These are phyloP conservation scores for Arctopsyche grandis DNA, from an alignment of 1,140 invertebrate species.

Conservation along the genomic window DNA sequence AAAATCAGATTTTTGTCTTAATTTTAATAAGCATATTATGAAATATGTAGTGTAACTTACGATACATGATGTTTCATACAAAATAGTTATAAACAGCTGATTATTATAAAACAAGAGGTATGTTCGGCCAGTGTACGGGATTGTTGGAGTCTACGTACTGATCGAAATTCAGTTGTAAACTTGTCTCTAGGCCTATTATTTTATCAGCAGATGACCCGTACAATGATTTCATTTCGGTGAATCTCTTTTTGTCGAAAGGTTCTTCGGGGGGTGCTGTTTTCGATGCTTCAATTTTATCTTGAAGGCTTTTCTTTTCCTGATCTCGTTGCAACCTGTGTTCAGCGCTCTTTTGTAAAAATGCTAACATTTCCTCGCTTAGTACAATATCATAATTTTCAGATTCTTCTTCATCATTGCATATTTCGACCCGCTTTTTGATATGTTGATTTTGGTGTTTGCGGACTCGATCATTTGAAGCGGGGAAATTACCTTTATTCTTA, in stretches of 20 bases:
- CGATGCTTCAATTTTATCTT: conserved; percentile 55
- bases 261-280: conserved; percentile 52
- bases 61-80: no score
- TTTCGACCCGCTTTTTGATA: conserved; percentile 29
- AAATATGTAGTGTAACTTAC: no score
- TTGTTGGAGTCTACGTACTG: conserved; percentile 71
- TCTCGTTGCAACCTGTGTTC: conserved; percentile 65
- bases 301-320: conserved; percentile 56
- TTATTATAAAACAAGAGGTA: conserved; percentile 69
- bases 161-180: conserved; percentile 74
- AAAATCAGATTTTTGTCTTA: no score
- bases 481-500: conserved; percentile 57
- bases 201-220: conserved; percentile 73
- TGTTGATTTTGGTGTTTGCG: neutral
- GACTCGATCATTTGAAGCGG: neutral
- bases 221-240: conserved; percentile 63
- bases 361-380: conserved; percentile 73
- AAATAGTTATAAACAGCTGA: no score
- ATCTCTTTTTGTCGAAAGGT: conserved; percentile 57
- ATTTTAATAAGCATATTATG: no score
- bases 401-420: conserved; percentile 56
- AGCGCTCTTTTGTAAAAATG: conserved; percentile 71
- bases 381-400: conserved; percentile 64
- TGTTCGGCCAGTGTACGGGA: conserved; percentile 78
- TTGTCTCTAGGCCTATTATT: conserved; percentile 80